Conservation (phyloP, 2,113 vertebrate species). For the Sprattus sprattus region DNA sequence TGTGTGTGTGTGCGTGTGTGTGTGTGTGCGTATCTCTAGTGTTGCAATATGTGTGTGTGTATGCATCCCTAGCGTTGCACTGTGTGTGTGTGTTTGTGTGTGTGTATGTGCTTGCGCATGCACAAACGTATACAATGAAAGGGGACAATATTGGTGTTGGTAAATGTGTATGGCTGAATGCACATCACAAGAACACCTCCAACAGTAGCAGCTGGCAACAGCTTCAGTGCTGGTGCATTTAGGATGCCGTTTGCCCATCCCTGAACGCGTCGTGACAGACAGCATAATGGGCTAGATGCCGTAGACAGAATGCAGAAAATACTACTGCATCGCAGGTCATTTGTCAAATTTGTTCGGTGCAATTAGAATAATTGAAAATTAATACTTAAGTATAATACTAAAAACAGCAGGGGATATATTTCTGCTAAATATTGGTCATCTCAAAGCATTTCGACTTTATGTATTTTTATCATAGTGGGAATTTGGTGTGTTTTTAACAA, state of each 20-base stretch:
- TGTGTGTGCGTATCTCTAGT: neutral
- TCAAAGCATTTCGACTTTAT: too few species aligned
- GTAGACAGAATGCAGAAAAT: neutral
- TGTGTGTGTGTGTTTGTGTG: conserved; percentile 17
- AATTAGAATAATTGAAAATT: neutral
- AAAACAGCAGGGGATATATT: neutral
- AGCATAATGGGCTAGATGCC: neutral
- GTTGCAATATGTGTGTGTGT: conserved; percentile 16
- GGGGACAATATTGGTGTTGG: conserved; percentile 30
- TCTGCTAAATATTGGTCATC: neutral
- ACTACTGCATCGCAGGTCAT: neutral
- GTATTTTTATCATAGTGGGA: too few species aligned
- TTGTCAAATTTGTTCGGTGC: neutral
- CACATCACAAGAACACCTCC: conserved; percentile 51
- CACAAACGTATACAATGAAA: conserved; percentile 22
- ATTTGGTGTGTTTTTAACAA: too few species aligned
- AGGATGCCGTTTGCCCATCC: neutral
- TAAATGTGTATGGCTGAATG: conserved; percentile 55
- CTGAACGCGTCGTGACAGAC: neutral
- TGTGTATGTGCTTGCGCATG: conserved; percentile 36
- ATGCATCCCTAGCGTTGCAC: too few species aligned
- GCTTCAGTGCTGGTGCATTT: conserved; percentile 25
- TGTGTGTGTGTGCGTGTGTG: conserved; percentile 20
- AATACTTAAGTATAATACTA: neutral
- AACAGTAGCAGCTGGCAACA: conserved; percentile 56